phyloP scores from a whole-genome alignment of 1,140 invertebrate species.

The Bursaphelenchus mucronatus region DNA sequence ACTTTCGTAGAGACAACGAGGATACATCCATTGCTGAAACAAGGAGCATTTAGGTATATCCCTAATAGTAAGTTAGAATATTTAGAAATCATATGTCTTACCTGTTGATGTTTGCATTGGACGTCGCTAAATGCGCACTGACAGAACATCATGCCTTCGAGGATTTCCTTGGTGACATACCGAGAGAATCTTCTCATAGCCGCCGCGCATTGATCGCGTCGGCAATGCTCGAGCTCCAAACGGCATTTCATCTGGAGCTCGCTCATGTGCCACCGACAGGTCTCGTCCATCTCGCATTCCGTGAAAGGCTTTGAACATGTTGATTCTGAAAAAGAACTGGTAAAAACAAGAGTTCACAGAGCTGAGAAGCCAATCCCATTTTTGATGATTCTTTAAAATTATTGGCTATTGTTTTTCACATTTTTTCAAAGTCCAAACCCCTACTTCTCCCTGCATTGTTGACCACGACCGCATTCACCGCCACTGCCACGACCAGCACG shows the following conservation, averaged over 20 bases:
- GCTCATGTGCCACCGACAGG: conserved; percentile 53
- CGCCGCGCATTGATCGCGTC: conserved; percentile 40
- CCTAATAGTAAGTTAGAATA: conserved; percentile 9
- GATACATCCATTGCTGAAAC: conserved; percentile 52
- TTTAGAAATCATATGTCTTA: conserved; percentile 22
- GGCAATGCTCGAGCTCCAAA: conserved; percentile 18
- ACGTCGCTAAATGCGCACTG: conserved; percentile 44
- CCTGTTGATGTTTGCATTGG: conserved; percentile 44
- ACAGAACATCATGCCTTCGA: conserved; percentile 55
- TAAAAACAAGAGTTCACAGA: not conserved
- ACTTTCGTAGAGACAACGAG: conserved; percentile 37
- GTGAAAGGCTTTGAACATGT: conserved; percentile 33
- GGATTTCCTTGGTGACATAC: conserved; percentile 38
- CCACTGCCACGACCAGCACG: not conserved
- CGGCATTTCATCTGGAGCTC: conserved; percentile 52
- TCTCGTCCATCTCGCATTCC: conserved; percentile 45
- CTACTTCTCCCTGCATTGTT: not conserved
- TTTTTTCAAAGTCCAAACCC: not conserved
- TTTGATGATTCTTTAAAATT: not conserved
- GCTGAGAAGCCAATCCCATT: not conserved
- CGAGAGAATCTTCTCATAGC: conserved; percentile 49
- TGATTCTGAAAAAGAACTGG: conserved; percentile 10
- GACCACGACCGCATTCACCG: not conserved
- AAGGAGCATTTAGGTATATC: conserved; percentile 23
- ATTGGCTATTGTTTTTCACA: not conserved